A percentile compares a stretch with the other conserved stretches of the same genome.
Evolutionary conservation across 2,888 invertebrate species (phyloP).

Genomic region (Pyralis farinalis): DNA sequence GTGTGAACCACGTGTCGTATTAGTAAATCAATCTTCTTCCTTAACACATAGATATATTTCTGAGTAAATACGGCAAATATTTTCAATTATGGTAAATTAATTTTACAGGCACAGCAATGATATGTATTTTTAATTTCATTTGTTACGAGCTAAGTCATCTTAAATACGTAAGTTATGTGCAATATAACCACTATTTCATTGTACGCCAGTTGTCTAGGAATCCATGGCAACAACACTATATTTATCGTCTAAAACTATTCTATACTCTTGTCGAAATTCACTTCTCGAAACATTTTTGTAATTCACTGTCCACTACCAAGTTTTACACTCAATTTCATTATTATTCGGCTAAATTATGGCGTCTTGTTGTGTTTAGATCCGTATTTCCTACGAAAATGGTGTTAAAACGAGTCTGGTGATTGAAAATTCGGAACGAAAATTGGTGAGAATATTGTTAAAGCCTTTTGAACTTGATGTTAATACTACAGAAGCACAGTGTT

Average conservation of each 20-base stretch:
- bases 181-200: background rate
- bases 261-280: conserved; percentile 19
- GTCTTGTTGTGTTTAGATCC: conserved; percentile 40
- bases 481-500: conserved; percentile 8
- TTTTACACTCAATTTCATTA: conserved; percentile 40
- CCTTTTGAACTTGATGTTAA: conserved; percentile 16
- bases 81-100: conserved; percentile 21
- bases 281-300: conserved; percentile 29
- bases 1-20: conserved; percentile 19
- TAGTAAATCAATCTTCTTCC: background rate
- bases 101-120: conserved; percentile 72
- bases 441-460: conserved; percentile 13
- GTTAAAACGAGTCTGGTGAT: conserved; percentile 30
- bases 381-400: conserved; percentile 33
- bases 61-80: conserved; percentile 1
- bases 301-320: conserved; percentile 28
- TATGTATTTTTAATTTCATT: conserved; percentile 66
- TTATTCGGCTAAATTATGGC: conserved; percentile 51
- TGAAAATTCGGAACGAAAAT: conserved; percentile 14
- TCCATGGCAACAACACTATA: conserved; percentile 10
- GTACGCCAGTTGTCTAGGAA: background rate
- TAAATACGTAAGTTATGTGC: conserved; percentile 26
- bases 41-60: background rate
- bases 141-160: conserved; percentile 46
- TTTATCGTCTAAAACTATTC: conserved; percentile 20